Base-by-base conservation (phyloP, 2,797 vertebrate genomes). In the Dipus sagitta region DNA sequence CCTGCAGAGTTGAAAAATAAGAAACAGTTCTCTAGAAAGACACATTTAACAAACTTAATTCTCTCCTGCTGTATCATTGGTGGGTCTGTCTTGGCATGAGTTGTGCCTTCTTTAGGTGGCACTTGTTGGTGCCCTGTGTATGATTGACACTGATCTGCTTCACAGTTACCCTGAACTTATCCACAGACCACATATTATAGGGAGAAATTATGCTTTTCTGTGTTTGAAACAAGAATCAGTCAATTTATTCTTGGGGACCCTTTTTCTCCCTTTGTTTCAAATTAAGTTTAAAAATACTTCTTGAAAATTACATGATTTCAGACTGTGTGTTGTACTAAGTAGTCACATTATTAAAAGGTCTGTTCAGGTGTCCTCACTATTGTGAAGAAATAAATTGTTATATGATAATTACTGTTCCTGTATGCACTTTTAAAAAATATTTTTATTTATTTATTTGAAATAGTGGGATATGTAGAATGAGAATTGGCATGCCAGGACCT, bases 271-370 rank as follows among this genome's bases (percentile, higher is more conserved):
- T 34, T 72, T 3, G 13, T 93, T 93, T 86, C 64, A 94, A 74
- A 75, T 58, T 8, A 60, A 76, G 20, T 58, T 9, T 77, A 86
- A 28, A 88, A 93, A 52, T 78, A 77, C 4, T 96, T 93, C 67
- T 90, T 83, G 62, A 81, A 92, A 86, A 92, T 74, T 78, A 1
- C 84, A 65, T 76, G 67, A 93, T 87, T 86, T 86, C 18, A 88
- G 10, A 74, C 10, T 82, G 3, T 21, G 24, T 75, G 42, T 85
- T 42, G 30, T 52, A 88, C 38, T 76, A 62, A 75, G 6, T 52
- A 92, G 24, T 77, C 47, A 72, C 10, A 30, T 64, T 86, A 38
- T 52, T 84, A 10, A 82, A 91, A 85, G 28, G 14, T 34, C 77
- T 92, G 21, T 21, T 67, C 79, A 75, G 74, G 21, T 75, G 17